phyloP scores from a whole-genome alignment of 1,140 invertebrate genomes.

The Bombus ignitus region DNA sequence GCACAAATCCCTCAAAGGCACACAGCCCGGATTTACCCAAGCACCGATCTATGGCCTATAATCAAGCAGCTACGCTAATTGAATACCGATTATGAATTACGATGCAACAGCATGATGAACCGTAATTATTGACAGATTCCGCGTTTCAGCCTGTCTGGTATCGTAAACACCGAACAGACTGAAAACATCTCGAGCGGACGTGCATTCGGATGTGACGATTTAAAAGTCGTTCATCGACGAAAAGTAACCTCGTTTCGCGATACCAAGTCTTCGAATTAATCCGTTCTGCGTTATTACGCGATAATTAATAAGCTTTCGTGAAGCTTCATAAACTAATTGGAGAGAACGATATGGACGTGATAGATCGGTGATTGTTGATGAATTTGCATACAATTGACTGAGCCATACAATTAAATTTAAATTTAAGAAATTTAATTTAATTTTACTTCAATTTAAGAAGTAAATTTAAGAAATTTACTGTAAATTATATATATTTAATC shows the following conservation, averaged over 20 bases:
- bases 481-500: no score
- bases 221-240: background rate
- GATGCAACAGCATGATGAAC: slow-evolving; percentile 54
- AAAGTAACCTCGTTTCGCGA: no score
- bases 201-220: background rate
- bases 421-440: no score
- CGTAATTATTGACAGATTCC: slow-evolving; percentile 72
- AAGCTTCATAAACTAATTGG: background rate
- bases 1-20: slow-evolving; percentile 4
- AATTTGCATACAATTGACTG: background rate
- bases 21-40: slow-evolving; percentile 42
- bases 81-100: slow-evolving; percentile 76
- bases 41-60: slow-evolving; percentile 58
- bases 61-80: slow-evolving; percentile 71
- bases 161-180: background rate
- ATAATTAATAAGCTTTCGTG: background rate
- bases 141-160: slow-evolving; percentile 15
- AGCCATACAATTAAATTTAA: background rate
- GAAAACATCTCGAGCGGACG: background rate
- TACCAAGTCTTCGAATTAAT: background rate
- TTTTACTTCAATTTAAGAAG: no score
- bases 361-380: background rate
- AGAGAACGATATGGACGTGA: background rate
- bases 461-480: no score
- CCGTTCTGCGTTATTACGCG: background rate